Conservation (phyloP, 2,888 invertebrate genomes). For the Deroplatys truncata region DNA sequence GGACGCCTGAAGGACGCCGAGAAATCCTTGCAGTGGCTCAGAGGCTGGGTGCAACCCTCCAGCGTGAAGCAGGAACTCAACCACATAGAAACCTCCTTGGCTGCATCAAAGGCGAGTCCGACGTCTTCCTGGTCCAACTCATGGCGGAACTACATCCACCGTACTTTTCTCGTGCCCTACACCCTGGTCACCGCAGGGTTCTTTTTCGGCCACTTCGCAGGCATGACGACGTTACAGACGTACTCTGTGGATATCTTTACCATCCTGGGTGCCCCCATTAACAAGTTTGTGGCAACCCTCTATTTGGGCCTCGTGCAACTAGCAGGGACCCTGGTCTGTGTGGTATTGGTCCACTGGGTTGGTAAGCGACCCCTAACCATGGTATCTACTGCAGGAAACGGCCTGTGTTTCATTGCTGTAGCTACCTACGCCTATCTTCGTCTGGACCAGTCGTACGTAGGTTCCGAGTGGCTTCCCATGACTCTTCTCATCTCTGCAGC, state of each 20-base stretch:
- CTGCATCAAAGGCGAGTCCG: not conserved
- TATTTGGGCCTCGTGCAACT: slow-evolving; percentile 67
- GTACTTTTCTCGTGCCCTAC: slow-evolving; percentile 66
- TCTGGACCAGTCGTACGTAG: slow-evolving; percentile 26
- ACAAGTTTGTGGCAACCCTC: slow-evolving; percentile 71
- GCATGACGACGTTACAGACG: slow-evolving; percentile 64
- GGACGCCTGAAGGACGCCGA: slow-evolving; percentile 29
- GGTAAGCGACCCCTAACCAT: slow-evolving; percentile 69
- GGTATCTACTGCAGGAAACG: slow-evolving; percentile 62
- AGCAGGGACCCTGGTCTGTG: slow-evolving; percentile 59
- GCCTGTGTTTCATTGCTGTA: slow-evolving; percentile 58
- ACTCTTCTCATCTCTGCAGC: slow-evolving; percentile 62
- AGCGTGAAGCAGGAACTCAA: slow-evolving; percentile 54
- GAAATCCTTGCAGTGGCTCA: slow-evolving; percentile 63
- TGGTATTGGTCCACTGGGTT: slow-evolving; percentile 62
- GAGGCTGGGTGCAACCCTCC: slow-evolving; percentile 56
- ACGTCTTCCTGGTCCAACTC: not conserved
- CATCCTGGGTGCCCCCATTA: slow-evolving; percentile 64
- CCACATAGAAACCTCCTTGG: slow-evolving; percentile 3
- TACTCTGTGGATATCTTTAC: slow-evolving; percentile 35
- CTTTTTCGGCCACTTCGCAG: slow-evolving; percentile 71
- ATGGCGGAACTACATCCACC: slow-evolving; percentile 30
- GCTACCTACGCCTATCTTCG: slow-evolving; percentile 52
- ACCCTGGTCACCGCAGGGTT: slow-evolving; percentile 62
- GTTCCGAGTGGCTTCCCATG: slow-evolving; percentile 61